Base-by-base conservation (phyloP, 2,888 invertebrate genomes). In the Rhagium mordax region DNA sequence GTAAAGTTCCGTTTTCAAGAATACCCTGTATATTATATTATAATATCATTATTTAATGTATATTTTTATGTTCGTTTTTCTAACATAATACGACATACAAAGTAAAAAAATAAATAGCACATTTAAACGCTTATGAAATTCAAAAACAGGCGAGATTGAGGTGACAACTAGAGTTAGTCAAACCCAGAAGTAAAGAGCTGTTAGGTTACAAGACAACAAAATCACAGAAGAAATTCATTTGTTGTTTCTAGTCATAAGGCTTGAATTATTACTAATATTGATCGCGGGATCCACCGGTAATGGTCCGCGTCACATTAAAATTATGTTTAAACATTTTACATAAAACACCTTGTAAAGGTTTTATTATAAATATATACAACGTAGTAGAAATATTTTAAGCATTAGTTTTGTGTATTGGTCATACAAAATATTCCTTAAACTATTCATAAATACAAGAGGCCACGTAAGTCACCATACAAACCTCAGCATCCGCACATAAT, bases 391-490 rank as follows among this genome's bases (percentile, higher is more conserved):
- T 51, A 29, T 65, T 29, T 49, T 47, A 53, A 24, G 18, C 15
- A 15, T 49, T 24, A 62, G 15, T 33, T 53, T 53, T 53, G 13
- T 29, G 27, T 27, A 65, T 53, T 65, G 53, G 65, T 65, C 65
- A 65, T 65, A 65, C 51, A 65, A 65, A 65, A 51, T 29, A 29
- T 51, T 65, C 29, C 51, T 65, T 65, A 65, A 65, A 65, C 29
- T 65, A 65, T 65, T 65, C 53, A 65, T 53, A 65, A 65, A 65
- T 65, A 65, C 15, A 33, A 62, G 20, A 65, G 27, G 51, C 51
- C 65, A 65, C 51, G 18, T 65, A 65, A 27, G 15, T 18, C 18
- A 51, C 27, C 51, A 51, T 29, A 51, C 48, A 47, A n/a, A 51
- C 29, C 20, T 48, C 16, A 64, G 3, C 65, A 62, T 62, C 18